phyloP scores from a whole-genome alignment of 1,140 invertebrate species.

The Caenorhabditis inopinata region DNA sequence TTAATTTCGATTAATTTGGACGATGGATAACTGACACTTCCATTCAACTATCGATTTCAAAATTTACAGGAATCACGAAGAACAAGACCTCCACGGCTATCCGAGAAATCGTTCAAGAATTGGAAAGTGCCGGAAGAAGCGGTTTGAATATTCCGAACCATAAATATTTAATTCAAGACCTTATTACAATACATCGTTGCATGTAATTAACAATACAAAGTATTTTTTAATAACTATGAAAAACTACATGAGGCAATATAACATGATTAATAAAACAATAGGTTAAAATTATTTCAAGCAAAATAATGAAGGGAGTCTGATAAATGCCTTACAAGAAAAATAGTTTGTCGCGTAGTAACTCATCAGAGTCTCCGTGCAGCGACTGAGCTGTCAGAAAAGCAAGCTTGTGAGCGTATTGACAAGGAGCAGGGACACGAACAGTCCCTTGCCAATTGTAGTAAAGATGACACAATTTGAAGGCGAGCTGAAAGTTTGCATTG shows the following conservation, averaged over 20 bases:
- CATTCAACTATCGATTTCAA: neutral
- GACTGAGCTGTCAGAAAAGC: slow-evolving; percentile 42
- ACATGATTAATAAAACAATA: neutral
- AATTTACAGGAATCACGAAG: neutral
- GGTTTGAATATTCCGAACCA: neutral
- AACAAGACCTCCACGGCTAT: neutral
- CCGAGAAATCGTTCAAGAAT: neutral
- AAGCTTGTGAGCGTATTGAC: slow-evolving; percentile 44
- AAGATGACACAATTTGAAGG: slow-evolving; percentile 43
- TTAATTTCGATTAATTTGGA: too few species aligned
- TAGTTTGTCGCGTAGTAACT: slow-evolving; percentile 34
- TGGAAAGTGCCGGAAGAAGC: slow-evolving; percentile 14
- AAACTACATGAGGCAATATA: too few species aligned
- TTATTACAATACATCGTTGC: too few species aligned
- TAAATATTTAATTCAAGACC: too few species aligned
- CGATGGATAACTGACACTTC: neutral
- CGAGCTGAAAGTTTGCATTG: slow-evolving; percentile 32
- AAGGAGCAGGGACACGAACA: slow-evolving; percentile 42
- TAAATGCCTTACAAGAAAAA: slow-evolving; percentile 28
- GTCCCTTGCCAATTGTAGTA: slow-evolving; percentile 48
- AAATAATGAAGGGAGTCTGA: neutral
- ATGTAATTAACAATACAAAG: too few species aligned
- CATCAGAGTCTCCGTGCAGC: slow-evolving; percentile 29
- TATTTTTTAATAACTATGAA: too few species aligned
- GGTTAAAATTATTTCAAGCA: too few species aligned